Evolutionary conservation across 1,140 invertebrate species (phyloP), one percentile per base, ranked within the genome.

Genomic region (Drosophila neocordata): DNA sequence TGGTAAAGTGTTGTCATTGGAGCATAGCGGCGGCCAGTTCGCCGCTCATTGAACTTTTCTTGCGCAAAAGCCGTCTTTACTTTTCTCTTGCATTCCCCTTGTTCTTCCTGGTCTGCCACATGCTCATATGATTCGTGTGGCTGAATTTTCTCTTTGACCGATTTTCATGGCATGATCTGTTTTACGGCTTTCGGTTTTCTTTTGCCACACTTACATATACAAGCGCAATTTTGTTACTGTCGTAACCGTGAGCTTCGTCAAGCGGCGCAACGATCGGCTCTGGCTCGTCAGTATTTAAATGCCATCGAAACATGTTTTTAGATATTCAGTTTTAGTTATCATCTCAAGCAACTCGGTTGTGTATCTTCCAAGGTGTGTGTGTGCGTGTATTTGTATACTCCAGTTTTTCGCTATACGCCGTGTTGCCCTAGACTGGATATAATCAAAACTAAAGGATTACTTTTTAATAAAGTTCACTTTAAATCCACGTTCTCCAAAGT

Each of bases 91-190:
- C 15, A 20, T 12, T 8, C 44, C 22, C 11, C 37, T 22, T 8
- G n/a, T 41, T 15, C 48, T 31, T 64, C 37, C 22, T 24, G 9
- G 51, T 35, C 56, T 58, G 58, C 59, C 73, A 62, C 41, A 57
- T 65, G 67, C 51, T 48, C 9, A 9, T 48, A 11, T 48, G 41
- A 61, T 78, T 80, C 83, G 83, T 77, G 83, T 73, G 71, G 18
- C 41, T 48, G 78, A 82, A 82, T 87, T 87, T 87, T 87, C 83
- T 88, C 83, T 88, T 70, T 82, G 82, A 87, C 82, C 82, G 82
- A 88, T 87, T 87, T 87, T 70, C 78, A 75, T 87, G 83, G 83
- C 82, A 87, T 87, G 82, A 87, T 87, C 82, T 88, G 83, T 87
- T 87, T 88, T 82, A 87, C 79, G 74, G 82, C 82, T 87, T 87